phyloP scores from a whole-genome alignment of 2,113 vertebrate genomes.

The Machaerirhynchus nigripectus region DNA sequence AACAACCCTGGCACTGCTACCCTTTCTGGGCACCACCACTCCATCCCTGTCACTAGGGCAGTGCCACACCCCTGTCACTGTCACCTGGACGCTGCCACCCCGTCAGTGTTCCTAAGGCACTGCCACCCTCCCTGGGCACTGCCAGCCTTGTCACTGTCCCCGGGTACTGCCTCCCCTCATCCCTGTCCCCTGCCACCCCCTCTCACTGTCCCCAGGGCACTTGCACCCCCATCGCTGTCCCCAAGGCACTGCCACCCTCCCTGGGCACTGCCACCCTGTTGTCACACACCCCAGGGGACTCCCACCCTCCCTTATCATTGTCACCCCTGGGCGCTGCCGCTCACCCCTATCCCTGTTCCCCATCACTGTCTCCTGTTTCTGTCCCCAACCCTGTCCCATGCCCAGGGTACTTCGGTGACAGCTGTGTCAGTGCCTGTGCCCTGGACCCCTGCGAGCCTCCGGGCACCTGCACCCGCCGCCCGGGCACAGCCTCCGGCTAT shows the following conservation, averaged over 20 bases:
- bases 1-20: neutral
- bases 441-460: constrained; percentile 91
- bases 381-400: neutral
- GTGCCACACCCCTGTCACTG: neutral
- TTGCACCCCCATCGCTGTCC: neutral
- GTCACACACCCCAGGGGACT: neutral
- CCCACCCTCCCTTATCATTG: neutral
- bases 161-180: neutral
- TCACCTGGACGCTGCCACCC: neutral
- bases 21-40: neutral
- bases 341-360: neutral
- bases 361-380: neutral
- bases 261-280: neutral
- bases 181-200: neutral
- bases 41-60: neutral
- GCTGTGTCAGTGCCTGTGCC: constrained; percentile 85
- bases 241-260: neutral
- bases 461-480: constrained; percentile 79
- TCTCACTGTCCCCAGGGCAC: neutral
- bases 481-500: constrained; percentile 79
- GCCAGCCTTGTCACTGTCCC: neutral
- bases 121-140: neutral
- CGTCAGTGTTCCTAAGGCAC: neutral
- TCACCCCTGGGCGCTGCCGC: neutral
- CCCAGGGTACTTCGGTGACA: constrained; percentile 88